phyloP scores from a whole-genome alignment of 2,888 invertebrate genomes.

The Cephus spinipes region DNA sequence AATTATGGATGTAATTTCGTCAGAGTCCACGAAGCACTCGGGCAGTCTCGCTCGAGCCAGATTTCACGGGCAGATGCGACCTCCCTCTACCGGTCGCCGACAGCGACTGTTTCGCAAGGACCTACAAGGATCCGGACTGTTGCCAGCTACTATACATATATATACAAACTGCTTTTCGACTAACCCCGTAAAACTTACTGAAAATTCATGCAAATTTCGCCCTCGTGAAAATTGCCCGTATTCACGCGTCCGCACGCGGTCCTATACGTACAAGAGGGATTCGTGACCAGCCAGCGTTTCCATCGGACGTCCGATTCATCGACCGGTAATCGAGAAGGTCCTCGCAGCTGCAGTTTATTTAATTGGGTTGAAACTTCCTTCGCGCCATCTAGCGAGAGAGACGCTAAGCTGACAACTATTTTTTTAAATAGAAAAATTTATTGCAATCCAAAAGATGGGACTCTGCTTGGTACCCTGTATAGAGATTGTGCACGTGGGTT shows the following conservation, averaged over 20 bases:
- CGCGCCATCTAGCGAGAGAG: not conserved
- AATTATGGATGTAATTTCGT: conserved; percentile 35
- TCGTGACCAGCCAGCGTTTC: not conserved
- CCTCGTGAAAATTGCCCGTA: not conserved
- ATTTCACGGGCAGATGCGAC: conserved; percentile 33
- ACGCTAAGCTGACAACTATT: not conserved
- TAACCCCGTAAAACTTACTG: not conserved
- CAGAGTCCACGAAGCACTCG: not conserved
- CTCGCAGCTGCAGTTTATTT: not conserved
- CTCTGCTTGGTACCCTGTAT: not conserved
- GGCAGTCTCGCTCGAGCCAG: conserved; percentile 16
- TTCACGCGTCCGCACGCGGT: not conserved
- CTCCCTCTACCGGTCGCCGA: not conserved
- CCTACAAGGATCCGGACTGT: not conserved
- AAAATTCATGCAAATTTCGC: not conserved
- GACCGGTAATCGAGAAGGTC: not conserved
- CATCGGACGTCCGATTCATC: not conserved
- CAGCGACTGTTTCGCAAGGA: not conserved
- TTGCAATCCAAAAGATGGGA: not conserved
- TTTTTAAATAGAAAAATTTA: not conserved
- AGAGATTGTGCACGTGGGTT: not conserved
- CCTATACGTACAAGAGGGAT: not conserved
- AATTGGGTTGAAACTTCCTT: not conserved
- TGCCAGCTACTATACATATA: not conserved
- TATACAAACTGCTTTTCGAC: not conserved